Evolutionary conservation across 1,140 invertebrate genomes (phyloP), one percentile per base, ranked within the genome.

Genomic region (Drosophila tristis): DNA sequence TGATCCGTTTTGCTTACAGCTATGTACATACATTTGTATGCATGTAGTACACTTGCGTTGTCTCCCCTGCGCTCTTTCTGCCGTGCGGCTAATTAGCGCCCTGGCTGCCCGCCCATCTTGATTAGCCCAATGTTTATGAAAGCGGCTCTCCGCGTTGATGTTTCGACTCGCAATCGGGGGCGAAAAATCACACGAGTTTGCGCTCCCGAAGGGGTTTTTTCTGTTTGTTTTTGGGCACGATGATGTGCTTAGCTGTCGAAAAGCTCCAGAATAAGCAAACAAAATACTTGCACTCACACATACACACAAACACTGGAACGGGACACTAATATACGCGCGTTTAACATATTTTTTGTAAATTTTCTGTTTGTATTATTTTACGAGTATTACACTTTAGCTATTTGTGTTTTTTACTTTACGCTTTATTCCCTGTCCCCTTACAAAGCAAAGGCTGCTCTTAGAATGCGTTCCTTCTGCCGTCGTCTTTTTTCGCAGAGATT

Each of bases 111-210:
- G 45, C 42, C 57, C 74, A 65, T 68, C 76, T 31, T 58, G 80
- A 85, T 85, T 85, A 76, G 66, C 62, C 50, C 53, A 39, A 82
- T 85, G 78, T 90, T 87, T 87, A 87, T 80, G 84, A 84, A 11
- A 39, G 35, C 63, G 43, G 65, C 63, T 76, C 64, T 58, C 60
- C 49, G 39, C 63, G 65, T 53, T 47, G 43, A 60, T 57, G 35
- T 65, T 60, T 77, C 9, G 29, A 54, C 55, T 59, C 65, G 50
- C 65, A 75, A 87, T 89, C 78, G 65, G 26, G 74, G 45, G 66
- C 74, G 66, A 68, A 78, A 72, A 57, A 86, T 86, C 82, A 48
- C 67, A 51, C 62, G 42, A 74, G 45, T 57, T 39, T 39, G 11
- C 35, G 35, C 50, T 55, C 42, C 20, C 50, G 29, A 79, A 80